A percentile compares a stretch with the other conserved stretches of the same genome.
phyloP scores from a whole-genome alignment of 2,113 vertebrate species.

The Chamaetylas fuelleborni region DNA sequence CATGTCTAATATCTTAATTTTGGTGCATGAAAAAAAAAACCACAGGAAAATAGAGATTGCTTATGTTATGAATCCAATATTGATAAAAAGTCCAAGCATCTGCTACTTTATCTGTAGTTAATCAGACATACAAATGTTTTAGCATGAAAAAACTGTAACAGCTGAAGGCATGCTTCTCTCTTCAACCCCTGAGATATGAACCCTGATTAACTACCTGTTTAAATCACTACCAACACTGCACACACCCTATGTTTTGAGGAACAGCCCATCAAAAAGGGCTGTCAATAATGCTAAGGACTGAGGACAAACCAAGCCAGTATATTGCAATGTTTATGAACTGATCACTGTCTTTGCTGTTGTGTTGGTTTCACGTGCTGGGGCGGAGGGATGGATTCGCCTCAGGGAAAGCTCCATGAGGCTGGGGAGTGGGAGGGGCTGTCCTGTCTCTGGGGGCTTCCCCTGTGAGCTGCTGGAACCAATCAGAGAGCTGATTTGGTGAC shows the following conservation, averaged over 20 bases:
- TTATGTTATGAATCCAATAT: not conserved
- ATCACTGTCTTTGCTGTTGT: not conserved
- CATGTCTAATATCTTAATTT: not conserved
- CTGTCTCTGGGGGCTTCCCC: no score
- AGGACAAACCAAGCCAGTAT: not conserved
- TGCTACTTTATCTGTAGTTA: not conserved
- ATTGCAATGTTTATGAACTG: not conserved
- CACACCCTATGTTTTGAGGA: not conserved
- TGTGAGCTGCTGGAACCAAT: no score
- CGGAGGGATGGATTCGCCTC: no score
- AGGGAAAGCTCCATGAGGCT: no score
- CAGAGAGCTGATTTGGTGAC: no score
- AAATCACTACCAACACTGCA: not conserved
- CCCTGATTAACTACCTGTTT: not conserved
- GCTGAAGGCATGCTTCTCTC: not conserved
- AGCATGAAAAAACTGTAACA: not conserved
- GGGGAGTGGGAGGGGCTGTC: no score
- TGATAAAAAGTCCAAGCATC: not conserved
- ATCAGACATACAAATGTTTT: not conserved
- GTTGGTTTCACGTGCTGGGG: no score
- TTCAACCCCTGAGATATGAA: not conserved
- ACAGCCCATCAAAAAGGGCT: not conserved
- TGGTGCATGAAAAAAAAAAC: not conserved
- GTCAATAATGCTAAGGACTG: not conserved
- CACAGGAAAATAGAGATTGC: not conserved